Evolutionary conservation across 2,888 invertebrate genomes (phyloP), one percentile per base, ranked within the genome.

Genomic region (Tenthredo scrophulariae): DNA sequence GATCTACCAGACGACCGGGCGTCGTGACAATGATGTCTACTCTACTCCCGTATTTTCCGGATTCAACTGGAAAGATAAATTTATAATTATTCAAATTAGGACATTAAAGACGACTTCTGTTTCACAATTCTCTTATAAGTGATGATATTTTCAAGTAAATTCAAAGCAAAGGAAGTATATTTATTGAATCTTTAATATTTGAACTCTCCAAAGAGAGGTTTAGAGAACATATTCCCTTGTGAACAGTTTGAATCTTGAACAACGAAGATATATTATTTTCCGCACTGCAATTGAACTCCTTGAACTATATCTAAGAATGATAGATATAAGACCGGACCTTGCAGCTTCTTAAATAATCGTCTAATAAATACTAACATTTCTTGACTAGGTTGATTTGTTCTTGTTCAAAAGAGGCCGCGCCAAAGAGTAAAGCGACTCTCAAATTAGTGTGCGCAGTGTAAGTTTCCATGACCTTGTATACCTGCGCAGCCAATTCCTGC

Each of bases 21-120:
- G 99, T 99, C 80, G 98, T 97, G 0, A 99, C 96, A 84, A 99
- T 94, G 88, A 99, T 97, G 91, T 99, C 98, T 3, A 95, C 95
- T 91, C 95, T 94, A 92, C 95, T 95, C 29, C 94, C 92, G 93
- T 94, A 95, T 46, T 95, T 95, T 88, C 94, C 93, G 80, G 87
- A 87, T 84, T 86, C 67, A 86, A 86, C 89, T 89, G 62, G 75
- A 75, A 77, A 75, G 18, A 43, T 1, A 75, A 46, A 50, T 40
- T 67, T 18, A 62, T n/a, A 67, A 70, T 50, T 85, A 94, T 94
- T 29, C 50, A 3, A 62, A 62, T 26, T 62, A 3, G 26, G 26
- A 22, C 10, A 13, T 26, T 2, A 26, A 62, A 62, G 26, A 62
- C 13, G 62, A 62, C 13, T 62, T 26, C 26, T 62, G 10, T n/a